These are phyloP conservation scores for Andrena marginata DNA, from an alignment of 2,888 invertebrate species.

Conservation along the genomic window DNA sequence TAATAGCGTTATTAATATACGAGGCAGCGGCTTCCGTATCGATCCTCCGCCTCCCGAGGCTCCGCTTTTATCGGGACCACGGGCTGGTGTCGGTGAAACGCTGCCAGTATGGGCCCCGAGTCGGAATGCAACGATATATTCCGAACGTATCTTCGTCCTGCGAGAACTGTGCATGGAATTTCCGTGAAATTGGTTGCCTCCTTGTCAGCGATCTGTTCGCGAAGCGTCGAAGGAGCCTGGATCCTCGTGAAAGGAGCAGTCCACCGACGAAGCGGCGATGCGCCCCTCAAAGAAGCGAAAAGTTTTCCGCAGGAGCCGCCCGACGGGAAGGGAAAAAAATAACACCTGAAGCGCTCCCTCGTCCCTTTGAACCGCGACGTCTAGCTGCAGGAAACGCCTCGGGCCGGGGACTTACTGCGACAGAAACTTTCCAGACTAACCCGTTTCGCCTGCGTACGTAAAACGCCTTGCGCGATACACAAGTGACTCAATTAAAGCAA, in stretches of 20 bases:
- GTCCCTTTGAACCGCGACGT: slow-evolving; percentile 52
- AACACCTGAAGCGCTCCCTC: slow-evolving; percentile 35
- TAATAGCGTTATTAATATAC: slow-evolving; percentile 47
- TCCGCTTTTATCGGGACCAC: slow-evolving; percentile 6
- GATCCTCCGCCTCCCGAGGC: slow-evolving; percentile 10
- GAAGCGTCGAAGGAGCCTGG: not conserved
- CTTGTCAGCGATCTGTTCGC: not conserved
- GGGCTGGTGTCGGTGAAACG: not conserved
- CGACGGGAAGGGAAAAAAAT: not conserved
- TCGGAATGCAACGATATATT: not conserved
- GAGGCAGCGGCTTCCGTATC: slow-evolving; percentile 13
- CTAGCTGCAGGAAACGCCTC: slow-evolving; percentile 60
- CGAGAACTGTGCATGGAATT: too few relatives aligned
- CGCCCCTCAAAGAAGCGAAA: slow-evolving; percentile 11
- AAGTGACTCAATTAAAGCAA: slow-evolving; percentile 77
- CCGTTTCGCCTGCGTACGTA: slow-evolving; percentile 66
- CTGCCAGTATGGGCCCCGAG: not conserved
- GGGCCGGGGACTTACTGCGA: slow-evolving; percentile 61
- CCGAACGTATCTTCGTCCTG: too few relatives aligned
- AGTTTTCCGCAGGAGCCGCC: slow-evolving; percentile 13
- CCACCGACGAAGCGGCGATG: slow-evolving; percentile 2
- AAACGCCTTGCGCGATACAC: slow-evolving; percentile 69
- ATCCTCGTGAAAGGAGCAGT: not conserved
- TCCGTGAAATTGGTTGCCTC: too few relatives aligned
- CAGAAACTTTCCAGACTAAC: slow-evolving; percentile 67